Evolutionary conservation across 2,113 vertebrate genomes (phyloP).

Genomic region (Amphiprion ocellaris): DNA sequence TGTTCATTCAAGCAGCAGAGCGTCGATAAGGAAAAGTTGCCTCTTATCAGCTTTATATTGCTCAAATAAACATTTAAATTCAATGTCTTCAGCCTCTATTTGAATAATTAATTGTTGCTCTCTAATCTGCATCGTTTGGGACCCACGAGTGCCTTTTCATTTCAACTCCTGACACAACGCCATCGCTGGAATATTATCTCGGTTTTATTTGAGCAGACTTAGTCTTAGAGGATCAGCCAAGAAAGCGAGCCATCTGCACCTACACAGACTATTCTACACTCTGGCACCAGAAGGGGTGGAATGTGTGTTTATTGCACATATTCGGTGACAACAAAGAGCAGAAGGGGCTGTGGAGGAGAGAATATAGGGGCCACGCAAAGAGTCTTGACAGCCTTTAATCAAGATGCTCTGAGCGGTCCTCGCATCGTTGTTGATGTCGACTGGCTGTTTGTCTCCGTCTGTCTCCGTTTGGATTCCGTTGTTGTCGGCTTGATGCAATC

Average conservation of each 20-base stretch:
- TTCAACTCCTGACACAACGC: background rate
- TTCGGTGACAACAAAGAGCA: conserved; percentile 50
- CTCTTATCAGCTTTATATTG: conserved; percentile 21
- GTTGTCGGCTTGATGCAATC: background rate
- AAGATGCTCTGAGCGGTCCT: conserved; percentile 40
- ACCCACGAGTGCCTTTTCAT: background rate
- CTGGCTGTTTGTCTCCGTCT: conserved; percentile 18
- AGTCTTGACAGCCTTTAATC: conserved; percentile 52
- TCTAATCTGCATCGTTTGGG: conserved; percentile 5
- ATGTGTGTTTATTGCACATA: conserved; percentile 43
- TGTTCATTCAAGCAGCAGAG: conserved; percentile 40
- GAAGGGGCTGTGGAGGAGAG: conserved; percentile 21
- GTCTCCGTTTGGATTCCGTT: background rate
- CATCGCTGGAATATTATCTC: conserved; percentile 7
- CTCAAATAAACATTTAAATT: conserved; percentile 30
- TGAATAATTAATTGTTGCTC: conserved; percentile 44
- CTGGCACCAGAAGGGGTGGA: conserved; percentile 23
- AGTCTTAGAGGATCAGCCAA: conserved; percentile 15
- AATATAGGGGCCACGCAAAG: background rate
- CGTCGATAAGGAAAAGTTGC: conserved; percentile 18
- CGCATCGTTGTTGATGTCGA: conserved; percentile 3
- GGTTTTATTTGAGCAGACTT: conserved; percentile 23
- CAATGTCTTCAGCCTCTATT: conserved; percentile 16
- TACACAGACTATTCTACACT: conserved; percentile 32
- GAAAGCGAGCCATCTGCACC: conserved; percentile 34